A percentile compares a stretch with the other conserved stretches of the same genome.
These are phyloP conservation scores for Cryptocephalus primarius DNA, from an alignment of 2,888 invertebrate genomes.

Conservation along the genomic window DNA sequence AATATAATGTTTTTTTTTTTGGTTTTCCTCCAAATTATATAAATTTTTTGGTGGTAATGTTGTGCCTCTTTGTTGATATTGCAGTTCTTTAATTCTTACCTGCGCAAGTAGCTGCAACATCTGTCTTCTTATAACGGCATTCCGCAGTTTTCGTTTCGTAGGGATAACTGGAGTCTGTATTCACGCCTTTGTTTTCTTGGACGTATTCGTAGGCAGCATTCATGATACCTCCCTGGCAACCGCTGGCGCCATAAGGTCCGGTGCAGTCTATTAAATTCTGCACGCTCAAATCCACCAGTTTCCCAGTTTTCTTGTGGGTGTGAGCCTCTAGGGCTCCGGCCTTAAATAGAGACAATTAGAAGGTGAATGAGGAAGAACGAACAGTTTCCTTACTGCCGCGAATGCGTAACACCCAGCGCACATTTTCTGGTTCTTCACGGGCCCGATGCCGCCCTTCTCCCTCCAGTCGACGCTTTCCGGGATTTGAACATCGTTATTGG, in stretches of 20 bases:
- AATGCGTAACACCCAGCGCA: slow-evolving; percentile 37
- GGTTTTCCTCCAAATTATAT: no score
- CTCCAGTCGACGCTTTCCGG: slow-evolving; percentile 33
- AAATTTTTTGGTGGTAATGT: no score
- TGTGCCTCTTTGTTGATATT: no score
- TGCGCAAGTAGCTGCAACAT: slow-evolving; percentile 19
- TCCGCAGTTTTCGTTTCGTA: slow-evolving; percentile 30
- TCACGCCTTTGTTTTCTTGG: slow-evolving; percentile 42
- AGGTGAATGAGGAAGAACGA: no score
- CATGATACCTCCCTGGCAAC: slow-evolving; percentile 45
- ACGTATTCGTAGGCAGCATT: slow-evolving; percentile 41
- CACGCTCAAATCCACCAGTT: slow-evolving; percentile 42
- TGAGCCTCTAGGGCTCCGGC: slow-evolving; percentile 48
- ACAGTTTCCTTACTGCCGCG: slow-evolving; percentile 28
- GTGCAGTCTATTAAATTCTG: slow-evolving; percentile 49
- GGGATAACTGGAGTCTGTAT: slow-evolving; percentile 44
- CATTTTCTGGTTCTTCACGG: slow-evolving; percentile 29
- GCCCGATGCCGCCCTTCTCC: slow-evolving; percentile 30
- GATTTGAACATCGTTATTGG: slow-evolving; percentile 27
- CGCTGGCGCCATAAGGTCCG: slow-evolving; percentile 38
- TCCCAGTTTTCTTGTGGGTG: slow-evolving; percentile 40
- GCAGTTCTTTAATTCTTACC: no score
- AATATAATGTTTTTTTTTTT: no score
- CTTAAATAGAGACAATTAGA: slow-evolving; percentile 23
- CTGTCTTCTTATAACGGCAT: slow-evolving; percentile 21